Evolutionary conservation across 2,888 invertebrate species (phyloP).

Genomic region (Rhagonycha lutea): DNA sequence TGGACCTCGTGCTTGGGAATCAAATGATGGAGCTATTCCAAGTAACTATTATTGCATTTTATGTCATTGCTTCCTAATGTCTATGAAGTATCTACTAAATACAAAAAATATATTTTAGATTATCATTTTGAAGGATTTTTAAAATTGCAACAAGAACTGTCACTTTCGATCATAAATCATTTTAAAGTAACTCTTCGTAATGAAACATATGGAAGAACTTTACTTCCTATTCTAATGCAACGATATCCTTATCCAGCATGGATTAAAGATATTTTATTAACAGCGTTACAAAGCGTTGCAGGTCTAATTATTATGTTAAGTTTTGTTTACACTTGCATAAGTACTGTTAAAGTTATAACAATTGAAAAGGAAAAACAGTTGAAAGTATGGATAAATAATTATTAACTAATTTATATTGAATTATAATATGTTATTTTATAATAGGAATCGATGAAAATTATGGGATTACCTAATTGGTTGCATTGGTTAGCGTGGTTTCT

Average conservation of each 20-base stretch:
- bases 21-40: slow-evolving; percentile 27
- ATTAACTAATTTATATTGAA: neutral
- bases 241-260: slow-evolving; percentile 78
- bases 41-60: slow-evolving; percentile 10
- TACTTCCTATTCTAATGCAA: slow-evolving; percentile 57
- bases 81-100: neutral
- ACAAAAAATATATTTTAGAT: slow-evolving; percentile 50
- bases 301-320: slow-evolving; percentile 79
- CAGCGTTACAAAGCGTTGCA: slow-evolving; percentile 67
- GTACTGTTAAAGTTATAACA: slow-evolving; percentile 74
- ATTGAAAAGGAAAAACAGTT: slow-evolving; percentile 77
- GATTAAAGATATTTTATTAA: slow-evolving; percentile 67
- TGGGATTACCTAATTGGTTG: slow-evolving; percentile 82
- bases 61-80: neutral
- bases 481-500: slow-evolving; percentile 87
- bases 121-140: slow-evolving; percentile 70
- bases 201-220: neutral
- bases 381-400: slow-evolving; percentile 60
- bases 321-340: slow-evolving; percentile 79
- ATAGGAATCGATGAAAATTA: slow-evolving; percentile 89
- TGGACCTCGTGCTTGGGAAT: slow-evolving; percentile 33
- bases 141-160: slow-evolving; percentile 61
- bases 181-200: slow-evolving; percentile 19
- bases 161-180: slow-evolving; percentile 40
- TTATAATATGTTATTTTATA: neutral